phyloP scores from a whole-genome alignment of 2,113 vertebrate genomes.

The Callipepla squamata region DNA sequence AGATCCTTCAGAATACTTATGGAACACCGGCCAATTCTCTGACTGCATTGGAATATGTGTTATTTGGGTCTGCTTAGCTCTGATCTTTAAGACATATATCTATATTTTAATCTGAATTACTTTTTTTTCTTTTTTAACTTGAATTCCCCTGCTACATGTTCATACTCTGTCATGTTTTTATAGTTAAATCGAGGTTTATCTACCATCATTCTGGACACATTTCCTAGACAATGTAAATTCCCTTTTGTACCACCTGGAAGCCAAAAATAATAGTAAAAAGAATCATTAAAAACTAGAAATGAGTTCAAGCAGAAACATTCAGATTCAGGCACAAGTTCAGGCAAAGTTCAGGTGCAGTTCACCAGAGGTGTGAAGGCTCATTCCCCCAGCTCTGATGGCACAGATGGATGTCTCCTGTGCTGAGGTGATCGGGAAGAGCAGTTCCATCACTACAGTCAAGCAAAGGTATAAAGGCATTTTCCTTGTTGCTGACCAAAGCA shows the following conservation, averaged over 20 bases:
- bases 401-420: fast-evolving
- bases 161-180: constrained; percentile 4
- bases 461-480: constrained; percentile 15
- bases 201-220: neutral
- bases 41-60: neutral
- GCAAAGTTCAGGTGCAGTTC: neutral
- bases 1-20: neutral
- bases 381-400: neutral
- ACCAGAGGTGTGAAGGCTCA: neutral
- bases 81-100: neutral
- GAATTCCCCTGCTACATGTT: constrained; percentile 42
- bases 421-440: neutral
- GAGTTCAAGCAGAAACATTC: neutral
- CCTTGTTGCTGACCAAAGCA: constrained; percentile 2
- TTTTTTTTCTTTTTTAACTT: constrained; percentile 26
- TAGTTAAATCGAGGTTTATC: constrained; percentile 11
- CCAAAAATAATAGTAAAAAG: neutral
- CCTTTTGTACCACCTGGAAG: neutral
- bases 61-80: neutral
- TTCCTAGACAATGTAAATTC: neutral
- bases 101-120: neutral
- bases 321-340: neutral
- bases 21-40: neutral
- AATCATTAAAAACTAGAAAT: neutral
- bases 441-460: constrained; percentile 4